These are phyloP conservation scores for Platysteira castanea DNA, from an alignment of 2,113 vertebrate species.

Conservation along the genomic window DNA sequence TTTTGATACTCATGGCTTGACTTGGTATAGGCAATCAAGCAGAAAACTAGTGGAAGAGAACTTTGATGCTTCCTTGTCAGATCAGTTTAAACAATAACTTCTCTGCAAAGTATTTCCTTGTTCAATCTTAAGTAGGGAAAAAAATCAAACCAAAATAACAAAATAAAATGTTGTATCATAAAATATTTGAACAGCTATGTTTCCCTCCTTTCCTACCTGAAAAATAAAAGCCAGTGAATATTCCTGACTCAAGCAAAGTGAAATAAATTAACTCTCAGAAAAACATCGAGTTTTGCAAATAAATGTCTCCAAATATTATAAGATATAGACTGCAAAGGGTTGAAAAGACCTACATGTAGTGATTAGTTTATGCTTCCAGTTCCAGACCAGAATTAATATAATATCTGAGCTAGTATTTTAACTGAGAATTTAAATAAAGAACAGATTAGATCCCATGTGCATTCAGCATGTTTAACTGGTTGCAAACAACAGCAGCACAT, in stretches of 20 bases:
- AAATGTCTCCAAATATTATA: background rate
- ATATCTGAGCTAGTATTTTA: background rate
- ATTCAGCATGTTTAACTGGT: background rate
- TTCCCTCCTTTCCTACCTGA: background rate
- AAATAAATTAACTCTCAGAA: background rate
- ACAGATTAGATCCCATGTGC: background rate
- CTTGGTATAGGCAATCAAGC: background rate
- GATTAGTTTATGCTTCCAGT: background rate
- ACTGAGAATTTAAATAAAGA: background rate
- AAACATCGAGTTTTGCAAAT: background rate
- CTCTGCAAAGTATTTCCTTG: background rate
- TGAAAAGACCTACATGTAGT: background rate
- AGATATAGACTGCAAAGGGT: background rate
- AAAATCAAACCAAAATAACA: background rate
- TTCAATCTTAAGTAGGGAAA: background rate
- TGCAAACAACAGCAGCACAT: background rate
- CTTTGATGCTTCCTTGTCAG: background rate
- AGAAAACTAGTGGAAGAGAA: background rate
- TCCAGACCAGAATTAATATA: background rate
- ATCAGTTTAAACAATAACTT: background rate
- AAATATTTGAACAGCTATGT: background rate
- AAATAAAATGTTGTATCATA: background rate
- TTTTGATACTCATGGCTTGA: background rate
- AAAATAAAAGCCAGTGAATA: background rate
- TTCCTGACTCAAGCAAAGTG: background rate